Base-by-base conservation (phyloP, 2,797 vertebrate species). In the Neosilurus mollespiculum region DNA sequence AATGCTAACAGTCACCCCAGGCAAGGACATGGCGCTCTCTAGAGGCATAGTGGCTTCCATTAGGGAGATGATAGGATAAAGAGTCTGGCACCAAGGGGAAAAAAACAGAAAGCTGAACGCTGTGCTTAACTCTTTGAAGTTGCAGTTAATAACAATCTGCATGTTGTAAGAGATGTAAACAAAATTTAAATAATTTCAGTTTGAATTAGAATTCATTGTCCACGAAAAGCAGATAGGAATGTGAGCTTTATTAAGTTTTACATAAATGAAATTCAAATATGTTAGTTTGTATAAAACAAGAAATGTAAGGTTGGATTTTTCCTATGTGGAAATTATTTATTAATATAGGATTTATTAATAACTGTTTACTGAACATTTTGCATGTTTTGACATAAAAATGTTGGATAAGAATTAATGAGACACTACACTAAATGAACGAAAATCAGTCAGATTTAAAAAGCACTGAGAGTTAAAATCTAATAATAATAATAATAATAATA, bases 1-100 rank as follows among this genome's bases (percentile, higher is more conserved):
- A 89, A 88, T 84, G 82, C 78, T 83, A 84, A 75, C 70, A 76
- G 56, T 84, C 70, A 83, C 81, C 69, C 73, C 62, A 65, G 83
- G 88, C 85, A 88, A 86, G 87, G 86, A 70, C 84, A 81, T 16
- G 34, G 51, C 62, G 64, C 70, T 71, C 78, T 81, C 79, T 76
- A 67, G 16, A 53, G 56, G 86, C 81, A 83, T 66, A 14, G 30
- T 72, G 64, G 49, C 77, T 54, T 84, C 54, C 67, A 83, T 84
- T 85, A 84, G 30, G 26, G 70, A 82, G 75, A 86, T 37, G 73
- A 81, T 65, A 72, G 34, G 53, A 53, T 84, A 51, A 43, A 65
- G 70, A 65, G 5, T 83, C 71, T 80, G 78, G 78, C 73, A 75
- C 30, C 34, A 64, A 53, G 81, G 22, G 70, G 14, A n/a, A 14